Conservation (phyloP, 2,113 vertebrate species). For the Scytalopus superciliaris region DNA sequence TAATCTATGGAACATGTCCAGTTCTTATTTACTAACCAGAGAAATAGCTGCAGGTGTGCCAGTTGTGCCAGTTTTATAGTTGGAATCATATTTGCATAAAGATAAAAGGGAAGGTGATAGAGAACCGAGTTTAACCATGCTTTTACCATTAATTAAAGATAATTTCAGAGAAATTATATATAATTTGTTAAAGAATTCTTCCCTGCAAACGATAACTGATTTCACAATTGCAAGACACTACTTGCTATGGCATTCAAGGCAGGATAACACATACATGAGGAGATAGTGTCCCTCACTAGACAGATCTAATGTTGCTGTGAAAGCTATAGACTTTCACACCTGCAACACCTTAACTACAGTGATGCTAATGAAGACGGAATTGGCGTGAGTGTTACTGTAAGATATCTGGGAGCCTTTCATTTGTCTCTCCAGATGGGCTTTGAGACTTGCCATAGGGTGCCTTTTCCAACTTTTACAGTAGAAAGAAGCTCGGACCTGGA, state of each 20-base stretch:
- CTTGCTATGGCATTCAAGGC: constrained; percentile 72
- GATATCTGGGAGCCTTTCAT: constrained; percentile 6
- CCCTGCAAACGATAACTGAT: constrained; percentile 70
- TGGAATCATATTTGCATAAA: constrained; percentile 80
- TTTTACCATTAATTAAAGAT: constrained; percentile 77
- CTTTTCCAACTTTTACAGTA: neutral
- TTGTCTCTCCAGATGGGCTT: neutral
- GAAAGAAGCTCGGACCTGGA: neutral
- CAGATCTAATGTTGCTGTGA: constrained; percentile 64
- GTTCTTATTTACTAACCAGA: constrained; percentile 68
- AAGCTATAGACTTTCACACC: constrained; percentile 80
- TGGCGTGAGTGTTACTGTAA: constrained; percentile 64
- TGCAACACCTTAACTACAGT: constrained; percentile 83
- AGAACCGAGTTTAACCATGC: constrained; percentile 69
- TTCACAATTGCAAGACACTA: constrained; percentile 76
- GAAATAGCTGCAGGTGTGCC: constrained; percentile 70
- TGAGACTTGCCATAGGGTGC: neutral
- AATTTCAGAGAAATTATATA: constrained; percentile 79
- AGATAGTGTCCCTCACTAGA: constrained; percentile 57
- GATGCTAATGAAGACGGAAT: constrained; percentile 81
- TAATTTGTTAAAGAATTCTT: constrained; percentile 76
- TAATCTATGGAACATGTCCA: constrained; percentile 69
- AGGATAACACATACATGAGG: constrained; percentile 68
- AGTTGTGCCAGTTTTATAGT: constrained; percentile 71
- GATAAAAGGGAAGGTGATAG: constrained; percentile 78